phyloP scores from a whole-genome alignment of 2,113 vertebrate genomes.

The Takifugu flavidus region DNA sequence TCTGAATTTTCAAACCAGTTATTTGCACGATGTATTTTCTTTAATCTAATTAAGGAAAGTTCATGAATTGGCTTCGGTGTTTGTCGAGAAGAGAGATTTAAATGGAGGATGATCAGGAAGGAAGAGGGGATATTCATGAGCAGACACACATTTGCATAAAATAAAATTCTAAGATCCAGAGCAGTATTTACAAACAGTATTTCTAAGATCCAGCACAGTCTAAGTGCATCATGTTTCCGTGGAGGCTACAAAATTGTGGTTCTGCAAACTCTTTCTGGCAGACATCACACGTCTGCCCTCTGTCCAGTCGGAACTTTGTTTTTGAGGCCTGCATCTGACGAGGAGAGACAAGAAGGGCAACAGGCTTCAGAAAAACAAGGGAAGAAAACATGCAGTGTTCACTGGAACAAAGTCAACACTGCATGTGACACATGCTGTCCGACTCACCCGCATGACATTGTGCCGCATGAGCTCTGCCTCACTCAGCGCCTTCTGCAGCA shows the following conservation, averaged over 20 bases:
- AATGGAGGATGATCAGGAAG: conserved; percentile 24
- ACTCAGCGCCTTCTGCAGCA: conserved; percentile 55
- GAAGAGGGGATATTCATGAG: conserved; percentile 20
- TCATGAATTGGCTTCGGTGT: conserved; percentile 40
- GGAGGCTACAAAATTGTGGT: conserved; percentile 50
- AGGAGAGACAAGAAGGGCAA: conserved; percentile 4
- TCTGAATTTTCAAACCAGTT: conserved; percentile 48
- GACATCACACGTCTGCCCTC: conserved; percentile 43
- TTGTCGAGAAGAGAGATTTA: conserved; percentile 19
- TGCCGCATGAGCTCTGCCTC: conserved; percentile 53
- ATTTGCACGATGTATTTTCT: conserved; percentile 51
- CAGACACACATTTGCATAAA: conserved; percentile 3
- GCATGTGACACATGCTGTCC: conserved; percentile 3
- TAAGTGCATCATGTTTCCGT: conserved; percentile 60
- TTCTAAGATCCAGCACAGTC: conserved; percentile 33
- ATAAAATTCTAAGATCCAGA: conserved; percentile 3
- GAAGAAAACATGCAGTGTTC: conserved; percentile 6
- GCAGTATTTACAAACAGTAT: conserved; percentile 27
- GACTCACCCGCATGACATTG: conserved; percentile 63
- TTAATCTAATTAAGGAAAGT: conserved; percentile 43
- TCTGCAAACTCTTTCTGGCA: conserved; percentile 51
- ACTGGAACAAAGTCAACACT: conserved; percentile 2
- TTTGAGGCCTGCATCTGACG: conserved; percentile 57
- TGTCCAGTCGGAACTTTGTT: conserved; percentile 51
- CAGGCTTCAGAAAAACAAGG: background rate